phyloP scores from a whole-genome alignment of 1,140 invertebrate genomes.

The Drosophila fuyamai region DNA sequence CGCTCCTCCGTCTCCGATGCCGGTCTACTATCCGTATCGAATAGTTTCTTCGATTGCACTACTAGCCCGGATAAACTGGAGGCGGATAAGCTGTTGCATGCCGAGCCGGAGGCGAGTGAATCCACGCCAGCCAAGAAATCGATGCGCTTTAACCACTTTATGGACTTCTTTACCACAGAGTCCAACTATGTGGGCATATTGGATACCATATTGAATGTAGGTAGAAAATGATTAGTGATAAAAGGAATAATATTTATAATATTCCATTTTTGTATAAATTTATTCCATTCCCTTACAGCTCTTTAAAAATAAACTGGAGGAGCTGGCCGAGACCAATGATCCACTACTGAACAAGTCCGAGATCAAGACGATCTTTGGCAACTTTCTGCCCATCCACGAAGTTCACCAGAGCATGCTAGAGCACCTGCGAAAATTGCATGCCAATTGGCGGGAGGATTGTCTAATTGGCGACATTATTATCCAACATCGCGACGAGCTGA shows the following conservation, averaged over 20 bases:
- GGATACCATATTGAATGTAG: slow-evolving; percentile 94
- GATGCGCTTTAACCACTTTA: slow-evolving; percentile 92
- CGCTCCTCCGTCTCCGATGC: slow-evolving; percentile 93
- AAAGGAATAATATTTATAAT: neutral
- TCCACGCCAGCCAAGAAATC: slow-evolving; percentile 87
- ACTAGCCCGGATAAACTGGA: slow-evolving; percentile 89
- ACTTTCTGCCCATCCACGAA: slow-evolving; percentile 96
- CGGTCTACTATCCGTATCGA: slow-evolving; percentile 91
- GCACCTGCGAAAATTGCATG: slow-evolving; percentile 86
- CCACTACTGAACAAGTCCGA: slow-evolving; percentile 95
- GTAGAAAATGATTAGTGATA: neutral
- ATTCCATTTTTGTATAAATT: neutral
- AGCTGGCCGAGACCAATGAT: slow-evolving; percentile 90
- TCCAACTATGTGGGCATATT: slow-evolving; percentile 98
- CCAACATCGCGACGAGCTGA: slow-evolving; percentile 91
- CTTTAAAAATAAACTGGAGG: slow-evolving; percentile 96
- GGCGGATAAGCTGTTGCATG: slow-evolving; percentile 75
- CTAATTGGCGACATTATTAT: slow-evolving; percentile 95
- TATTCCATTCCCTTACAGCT: slow-evolving; percentile 87
- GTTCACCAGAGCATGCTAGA: slow-evolving; percentile 93
- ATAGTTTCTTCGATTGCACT: slow-evolving; percentile 94
- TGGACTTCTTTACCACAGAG: slow-evolving; percentile 98
- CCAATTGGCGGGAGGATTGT: slow-evolving; percentile 92
- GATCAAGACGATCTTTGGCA: slow-evolving; percentile 98
- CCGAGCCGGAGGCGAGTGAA: slow-evolving; percentile 85